A percentile compares a stretch with the other conserved stretches of the same genome.
phyloP scores from a whole-genome alignment of 2,888 invertebrate species.

The Dermolepida albohirtum region DNA sequence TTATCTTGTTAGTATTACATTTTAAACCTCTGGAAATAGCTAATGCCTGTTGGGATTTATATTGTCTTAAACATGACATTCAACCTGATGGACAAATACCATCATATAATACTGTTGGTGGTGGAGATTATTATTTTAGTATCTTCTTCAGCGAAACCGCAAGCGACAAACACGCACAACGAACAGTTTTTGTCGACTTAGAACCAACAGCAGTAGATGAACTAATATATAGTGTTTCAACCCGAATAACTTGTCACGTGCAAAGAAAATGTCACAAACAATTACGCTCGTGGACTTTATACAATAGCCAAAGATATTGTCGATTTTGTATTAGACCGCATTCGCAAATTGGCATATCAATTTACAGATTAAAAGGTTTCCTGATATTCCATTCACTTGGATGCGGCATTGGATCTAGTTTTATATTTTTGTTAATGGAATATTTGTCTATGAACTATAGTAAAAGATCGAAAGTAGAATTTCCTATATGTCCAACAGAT shows the following conservation, averaged over 20 bases:
- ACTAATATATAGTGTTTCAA: slow-evolving; percentile 96
- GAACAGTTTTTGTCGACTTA: slow-evolving; percentile 94
- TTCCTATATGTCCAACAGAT: slow-evolving; percentile 95
- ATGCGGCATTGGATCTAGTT: slow-evolving; percentile 94
- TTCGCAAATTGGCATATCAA: slow-evolving; percentile 89
- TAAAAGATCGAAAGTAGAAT: slow-evolving; percentile 95
- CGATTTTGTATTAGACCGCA: slow-evolving; percentile 87
- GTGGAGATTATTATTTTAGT: slow-evolving; percentile 95
- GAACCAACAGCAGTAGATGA: slow-evolving; percentile 97
- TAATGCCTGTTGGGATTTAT: slow-evolving; percentile 91
- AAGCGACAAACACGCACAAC: slow-evolving; percentile 94
- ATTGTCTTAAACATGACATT: slow-evolving; percentile 90
- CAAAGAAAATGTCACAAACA: slow-evolving; percentile 98
- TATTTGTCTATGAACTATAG: slow-evolving; percentile 95
- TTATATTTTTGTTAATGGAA: slow-evolving; percentile 97
- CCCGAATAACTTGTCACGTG: slow-evolving; percentile 97
- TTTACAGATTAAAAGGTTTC: slow-evolving; percentile 94
- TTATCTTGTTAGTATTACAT: slow-evolving; percentile 25
- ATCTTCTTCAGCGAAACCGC: slow-evolving; percentile 96
- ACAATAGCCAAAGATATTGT: slow-evolving; percentile 96
- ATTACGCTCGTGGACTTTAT: slow-evolving; percentile 98
- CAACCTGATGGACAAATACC: slow-evolving; percentile 96
- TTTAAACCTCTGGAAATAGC: slow-evolving; percentile 72
- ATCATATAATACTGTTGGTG: slow-evolving; percentile 90
- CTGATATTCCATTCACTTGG: slow-evolving; percentile 96